A percentile compares a stretch with the other conserved stretches of the same genome.
Conservation (phyloP, 2,797 vertebrate genomes). For the Falco naumanni region DNA sequence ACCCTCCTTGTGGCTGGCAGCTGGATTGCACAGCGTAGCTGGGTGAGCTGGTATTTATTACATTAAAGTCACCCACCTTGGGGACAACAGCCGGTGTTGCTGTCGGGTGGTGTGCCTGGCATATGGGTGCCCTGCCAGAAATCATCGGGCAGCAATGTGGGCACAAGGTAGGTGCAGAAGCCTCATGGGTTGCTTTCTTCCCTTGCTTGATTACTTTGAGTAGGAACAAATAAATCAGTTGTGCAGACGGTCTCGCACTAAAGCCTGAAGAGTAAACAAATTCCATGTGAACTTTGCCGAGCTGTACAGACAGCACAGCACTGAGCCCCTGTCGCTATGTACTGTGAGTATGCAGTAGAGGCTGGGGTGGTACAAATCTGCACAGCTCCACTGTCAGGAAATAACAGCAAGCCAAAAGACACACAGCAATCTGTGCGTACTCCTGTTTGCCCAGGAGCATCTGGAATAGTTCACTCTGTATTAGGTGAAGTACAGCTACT, state of each 20-base stretch:
- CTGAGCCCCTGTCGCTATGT: neutral
- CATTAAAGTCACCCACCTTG: fast-evolving
- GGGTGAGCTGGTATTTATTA: neutral
- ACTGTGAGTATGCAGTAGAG: neutral
- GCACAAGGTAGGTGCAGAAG: neutral
- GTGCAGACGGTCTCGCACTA: neutral
- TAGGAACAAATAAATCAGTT: neutral
- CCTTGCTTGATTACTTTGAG: neutral
- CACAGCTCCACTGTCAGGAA: neutral
- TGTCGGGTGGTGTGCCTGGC: neutral
- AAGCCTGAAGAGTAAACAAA: neutral
- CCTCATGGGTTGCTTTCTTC: neutral
- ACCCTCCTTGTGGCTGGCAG: neutral
- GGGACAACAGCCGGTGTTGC: neutral
- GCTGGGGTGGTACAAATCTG: neutral
- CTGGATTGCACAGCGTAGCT: neutral
- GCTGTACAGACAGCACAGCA: neutral
- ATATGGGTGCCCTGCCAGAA: neutral
- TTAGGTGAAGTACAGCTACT: neutral
- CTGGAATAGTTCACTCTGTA: neutral
- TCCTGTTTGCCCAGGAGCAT: neutral
- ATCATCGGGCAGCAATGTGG: neutral
- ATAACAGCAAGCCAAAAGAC: neutral
- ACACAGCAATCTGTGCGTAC: fast-evolving
- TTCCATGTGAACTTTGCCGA: neutral